Percentiles rank a stretch among this genome's conserved stretches.
These are phyloP conservation scores for Pseudopipra pipra DNA, from an alignment of 2,113 vertebrate species.

Conservation along the genomic window DNA sequence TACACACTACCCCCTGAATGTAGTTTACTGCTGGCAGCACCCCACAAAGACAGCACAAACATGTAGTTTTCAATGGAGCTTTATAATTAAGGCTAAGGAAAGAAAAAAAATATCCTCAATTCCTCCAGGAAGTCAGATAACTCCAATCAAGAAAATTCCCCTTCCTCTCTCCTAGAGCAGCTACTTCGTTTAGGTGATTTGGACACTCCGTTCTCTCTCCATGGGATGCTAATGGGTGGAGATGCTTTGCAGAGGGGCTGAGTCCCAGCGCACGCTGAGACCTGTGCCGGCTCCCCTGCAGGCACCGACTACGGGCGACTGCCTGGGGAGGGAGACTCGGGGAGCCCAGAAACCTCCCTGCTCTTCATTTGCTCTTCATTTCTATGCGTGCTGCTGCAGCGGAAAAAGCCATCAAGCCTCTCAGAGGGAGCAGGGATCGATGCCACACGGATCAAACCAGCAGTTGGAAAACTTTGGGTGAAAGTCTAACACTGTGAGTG, in stretches of 20 bases:
- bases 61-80: neutral
- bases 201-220: neutral
- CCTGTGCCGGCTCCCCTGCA: neutral
- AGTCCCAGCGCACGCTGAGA: neutral
- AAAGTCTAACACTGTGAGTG: neutral
- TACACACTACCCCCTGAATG: neutral
- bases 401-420: neutral
- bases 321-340: neutral
- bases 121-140: neutral
- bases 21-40: neutral
- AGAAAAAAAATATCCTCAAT: neutral
- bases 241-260: neutral
- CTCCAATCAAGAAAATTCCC: neutral
- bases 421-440: neutral
- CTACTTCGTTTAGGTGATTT: neutral
- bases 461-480: neutral
- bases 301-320: fast-evolving
- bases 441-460: neutral
- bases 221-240: neutral
- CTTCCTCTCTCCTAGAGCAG: neutral
- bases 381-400: neutral
- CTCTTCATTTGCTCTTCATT: neutral
- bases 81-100: neutral
- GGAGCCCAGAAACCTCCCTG: neutral
- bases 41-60: neutral